Evolutionary conservation across 2,797 vertebrate species (phyloP), one percentile per base, ranked within the genome.

Genomic region (Liparis tanakae): DNA sequence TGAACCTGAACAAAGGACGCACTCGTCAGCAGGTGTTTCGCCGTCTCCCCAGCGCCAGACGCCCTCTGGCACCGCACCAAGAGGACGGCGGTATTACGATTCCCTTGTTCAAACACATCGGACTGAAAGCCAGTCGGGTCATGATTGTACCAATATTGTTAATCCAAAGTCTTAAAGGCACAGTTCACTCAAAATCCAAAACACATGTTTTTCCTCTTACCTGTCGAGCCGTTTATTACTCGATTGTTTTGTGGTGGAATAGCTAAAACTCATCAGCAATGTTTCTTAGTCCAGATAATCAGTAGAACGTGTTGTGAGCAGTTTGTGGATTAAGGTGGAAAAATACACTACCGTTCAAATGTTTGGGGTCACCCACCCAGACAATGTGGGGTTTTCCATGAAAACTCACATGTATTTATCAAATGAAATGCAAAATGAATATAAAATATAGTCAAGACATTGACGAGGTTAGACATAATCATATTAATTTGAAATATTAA

Each of bases 1-100:
- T 99, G 89, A 99, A 99, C 92, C 98, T 99, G 44, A 53, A 71
- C 10, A 65, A 44, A 63, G 46, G 2, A 33, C 0, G 0, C 1
- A 7, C 33, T 67, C 48, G 22, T 70, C 53, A 10, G 54, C 55
- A 64, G 33, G n/a, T n/a, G 39, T 53, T 50, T 64, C 53, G 59
- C 17, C 43, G 51, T 17, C 15, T 33, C 62, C 3, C n/a, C 33
- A 56, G 9, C 13, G 22, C 14, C 7, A 44, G 9, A 17, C 6
- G 17, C 18, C 18, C 13, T 30, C 25, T 68, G 7, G 13, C 44
- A 69, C 10, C 22, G 5, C 22, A 22, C 8, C 43, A 51, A 33
- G 41, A 46, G 1, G 10, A 46, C 6, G 41, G 2, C 10, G 8
- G 69, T 18, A 59, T 15, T 50, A 53, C 57, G 71, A 70, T n/a